Percentiles rank a stretch among this genome's conserved stretches.
phyloP scores from a whole-genome alignment of 53 echinoderm and acorn worm species.

The Antedon mediterranea region DNA sequence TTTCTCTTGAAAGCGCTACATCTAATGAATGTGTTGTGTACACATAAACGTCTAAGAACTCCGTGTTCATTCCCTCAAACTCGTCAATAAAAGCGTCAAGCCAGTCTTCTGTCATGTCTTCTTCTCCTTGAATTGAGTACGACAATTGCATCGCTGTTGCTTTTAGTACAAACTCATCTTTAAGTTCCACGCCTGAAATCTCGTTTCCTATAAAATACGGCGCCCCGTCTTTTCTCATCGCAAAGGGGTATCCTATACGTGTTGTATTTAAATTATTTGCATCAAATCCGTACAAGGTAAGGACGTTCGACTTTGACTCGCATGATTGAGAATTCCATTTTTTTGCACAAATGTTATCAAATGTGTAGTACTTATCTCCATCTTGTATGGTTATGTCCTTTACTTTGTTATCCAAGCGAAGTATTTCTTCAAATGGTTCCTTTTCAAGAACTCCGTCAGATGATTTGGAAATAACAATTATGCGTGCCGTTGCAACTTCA shows the following conservation, averaged over 20 bases:
- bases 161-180: neutral
- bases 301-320: slow-evolving; percentile 29
- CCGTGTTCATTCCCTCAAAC: neutral
- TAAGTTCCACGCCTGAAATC: slow-evolving; percentile 6
- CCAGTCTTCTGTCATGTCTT: slow-evolving; percentile 16
- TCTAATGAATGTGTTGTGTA: slow-evolving; percentile 10
- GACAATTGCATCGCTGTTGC: slow-evolving; percentile 14
- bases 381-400: slow-evolving; percentile 7
- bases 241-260: slow-evolving; percentile 5
- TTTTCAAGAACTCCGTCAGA: slow-evolving; percentile 17
- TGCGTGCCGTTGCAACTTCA: neutral
- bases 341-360: slow-evolving; percentile 23
- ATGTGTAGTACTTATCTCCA: slow-evolving; percentile 4
- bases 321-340: slow-evolving; percentile 18
- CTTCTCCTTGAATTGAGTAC: slow-evolving; percentile 17
- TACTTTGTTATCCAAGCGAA: slow-evolving; percentile 10
- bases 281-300: slow-evolving; percentile 5
- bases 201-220: slow-evolving; percentile 18
- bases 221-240: neutral
- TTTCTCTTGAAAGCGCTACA: slow-evolving; percentile 12
- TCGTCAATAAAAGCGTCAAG: slow-evolving; percentile 15
- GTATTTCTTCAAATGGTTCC: slow-evolving; percentile 6
- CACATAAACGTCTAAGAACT: neutral
- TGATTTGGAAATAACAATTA: slow-evolving; percentile 4
- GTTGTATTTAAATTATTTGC: neutral